These are phyloP conservation scores for Rhynchonycteris naso DNA, from an alignment of 2,797 vertebrate genomes.

Conservation along the genomic window DNA sequence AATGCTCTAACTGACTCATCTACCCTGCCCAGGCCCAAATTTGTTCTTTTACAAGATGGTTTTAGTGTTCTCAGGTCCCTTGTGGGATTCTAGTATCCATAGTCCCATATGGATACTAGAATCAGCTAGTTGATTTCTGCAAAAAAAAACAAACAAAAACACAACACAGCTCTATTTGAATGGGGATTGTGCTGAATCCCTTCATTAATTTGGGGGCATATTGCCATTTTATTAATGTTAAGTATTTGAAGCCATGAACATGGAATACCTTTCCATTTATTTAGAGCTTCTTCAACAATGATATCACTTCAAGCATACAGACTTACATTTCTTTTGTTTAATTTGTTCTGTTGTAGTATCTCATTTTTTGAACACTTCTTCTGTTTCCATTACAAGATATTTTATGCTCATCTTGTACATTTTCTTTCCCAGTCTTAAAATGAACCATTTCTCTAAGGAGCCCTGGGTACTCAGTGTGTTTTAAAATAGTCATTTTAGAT, in stretches of 20 bases:
- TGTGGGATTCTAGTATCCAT: too few relatives aligned
- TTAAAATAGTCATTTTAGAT: not conserved
- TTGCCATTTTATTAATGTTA: not conserved
- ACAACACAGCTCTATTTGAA: not conserved
- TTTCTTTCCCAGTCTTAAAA: not conserved
- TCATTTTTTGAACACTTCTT: not conserved
- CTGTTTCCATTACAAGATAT: not conserved
- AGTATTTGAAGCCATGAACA: not conserved
- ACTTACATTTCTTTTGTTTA: constrained; percentile 1
- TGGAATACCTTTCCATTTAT: not conserved
- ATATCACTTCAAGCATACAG: not conserved
- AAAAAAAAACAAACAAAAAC: too few relatives aligned
- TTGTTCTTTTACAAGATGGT: not conserved
- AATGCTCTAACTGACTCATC: too few relatives aligned
- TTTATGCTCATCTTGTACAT: not conserved
- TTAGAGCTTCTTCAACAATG: not conserved
- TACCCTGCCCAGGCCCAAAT: too few relatives aligned
- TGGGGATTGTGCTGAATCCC: not conserved
- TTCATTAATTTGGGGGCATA: not conserved
- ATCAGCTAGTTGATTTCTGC: not conserved
- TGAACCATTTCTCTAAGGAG: not conserved
- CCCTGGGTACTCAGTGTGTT: not conserved
- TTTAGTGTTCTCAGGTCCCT: not conserved
- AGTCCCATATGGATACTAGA: not conserved
- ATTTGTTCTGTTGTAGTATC: not conserved